Evolutionary conservation across 2,113 vertebrate species (phyloP).

Genomic region (Pipa parva): DNA sequence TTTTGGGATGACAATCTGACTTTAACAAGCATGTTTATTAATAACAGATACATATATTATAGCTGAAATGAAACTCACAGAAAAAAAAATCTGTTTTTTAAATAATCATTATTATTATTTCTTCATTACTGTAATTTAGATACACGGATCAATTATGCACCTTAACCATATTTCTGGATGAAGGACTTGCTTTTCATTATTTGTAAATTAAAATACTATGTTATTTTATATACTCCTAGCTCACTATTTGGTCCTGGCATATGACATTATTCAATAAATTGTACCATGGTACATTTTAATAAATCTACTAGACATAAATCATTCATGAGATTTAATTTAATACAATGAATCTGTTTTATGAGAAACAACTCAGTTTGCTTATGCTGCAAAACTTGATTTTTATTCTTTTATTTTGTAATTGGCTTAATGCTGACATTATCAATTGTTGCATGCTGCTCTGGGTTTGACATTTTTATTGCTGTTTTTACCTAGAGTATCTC

Average conservation of each 20-base stretch:
- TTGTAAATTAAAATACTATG: neutral
- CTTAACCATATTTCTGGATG: neutral
- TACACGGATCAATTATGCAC: neutral
- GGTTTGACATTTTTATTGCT: conserved; percentile 32
- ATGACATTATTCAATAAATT: conserved; percentile 8
- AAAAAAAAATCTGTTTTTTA: too few species aligned
- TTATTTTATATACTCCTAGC: neutral
- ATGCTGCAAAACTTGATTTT: conserved; percentile 32
- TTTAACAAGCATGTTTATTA: too few species aligned
- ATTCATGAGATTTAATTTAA: conserved; percentile 31
- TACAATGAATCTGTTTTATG: conserved; percentile 27
- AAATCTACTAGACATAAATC: conserved; percentile 17
- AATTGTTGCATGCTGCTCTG: conserved; percentile 28
- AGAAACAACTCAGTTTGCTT: conserved; percentile 17
- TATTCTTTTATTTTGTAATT: conserved; percentile 11
- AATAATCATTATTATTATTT: too few species aligned
- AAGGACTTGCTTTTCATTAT: neutral
- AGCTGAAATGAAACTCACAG: too few species aligned
- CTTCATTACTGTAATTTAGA: too few species aligned
- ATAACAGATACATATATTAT: too few species aligned
- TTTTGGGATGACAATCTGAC: too few species aligned
- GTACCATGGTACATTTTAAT: neutral
- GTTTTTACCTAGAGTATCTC: conserved; percentile 15
- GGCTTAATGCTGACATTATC: conserved; percentile 13
- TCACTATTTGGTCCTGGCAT: neutral